Base-by-base conservation (phyloP, 2,797 vertebrate species). In the Leptoclinus maculatus region DNA sequence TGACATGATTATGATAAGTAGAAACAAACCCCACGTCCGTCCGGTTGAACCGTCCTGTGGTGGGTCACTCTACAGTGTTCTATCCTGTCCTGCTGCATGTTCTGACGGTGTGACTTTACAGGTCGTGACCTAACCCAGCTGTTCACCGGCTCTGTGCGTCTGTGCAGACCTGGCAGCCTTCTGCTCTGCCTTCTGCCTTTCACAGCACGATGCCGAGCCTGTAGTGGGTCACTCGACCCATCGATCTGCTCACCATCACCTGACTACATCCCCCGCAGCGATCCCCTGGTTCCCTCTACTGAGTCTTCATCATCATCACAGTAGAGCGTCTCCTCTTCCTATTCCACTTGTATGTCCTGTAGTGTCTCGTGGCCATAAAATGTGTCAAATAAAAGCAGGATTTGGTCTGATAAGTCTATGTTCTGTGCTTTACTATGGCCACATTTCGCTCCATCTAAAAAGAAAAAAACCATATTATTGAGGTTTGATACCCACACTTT, bases 111-210 rank as follows among this genome's bases (percentile, higher is more conserved):
- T 86, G 82, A 74, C 79, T 83, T 86, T 84, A 78, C 87, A 84
- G 89, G 83, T 87, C 81, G 64, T 81, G 88, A 89, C 89, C 88
- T 82, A 53, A 79, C n/a, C 86, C 85, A 87, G 85, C 89, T 91
- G 87, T 82, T 79, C 63, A n/a, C 11, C 57, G 54, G 53, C 60
- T 69, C 19, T 19, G 59, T 43, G 45, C 36, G 65, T 70, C 43
- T 47, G 38, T 41, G 64, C 27, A 36, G 38, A 71, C 41, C 39
- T 32, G 36, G 41, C 73, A 58, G 65, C 47, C 72, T 76, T 66
- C 66, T 76, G 38, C 65, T 66, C 51, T 25, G 38, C 70, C 47
- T 68, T 79, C 68, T 79, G 74, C 45, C n/a, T 0, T 49, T 65
- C 71, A 58, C 73, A 43, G 76, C 77, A 57, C 69, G 75, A 62